These are phyloP conservation scores for Pipra filicauda DNA, from an alignment of 2,113 vertebrate species.

Conservation along the genomic window DNA sequence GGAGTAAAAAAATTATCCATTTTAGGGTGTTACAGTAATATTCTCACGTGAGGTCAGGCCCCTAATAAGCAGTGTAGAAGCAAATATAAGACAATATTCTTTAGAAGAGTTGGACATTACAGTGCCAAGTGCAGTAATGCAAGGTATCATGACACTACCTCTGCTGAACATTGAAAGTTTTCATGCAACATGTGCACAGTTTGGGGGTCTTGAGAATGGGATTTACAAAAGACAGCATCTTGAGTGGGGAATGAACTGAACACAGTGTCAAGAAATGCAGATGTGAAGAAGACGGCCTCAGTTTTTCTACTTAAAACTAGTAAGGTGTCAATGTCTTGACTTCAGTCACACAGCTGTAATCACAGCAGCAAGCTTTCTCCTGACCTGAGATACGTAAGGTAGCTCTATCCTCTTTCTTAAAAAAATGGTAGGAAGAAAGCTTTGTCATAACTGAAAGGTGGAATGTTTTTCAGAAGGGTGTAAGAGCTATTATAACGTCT, in stretches of 20 bases:
- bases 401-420: background rate
- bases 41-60: background rate
- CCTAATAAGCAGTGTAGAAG: background rate
- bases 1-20: background rate
- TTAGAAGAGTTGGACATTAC: background rate
- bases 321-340: background rate
- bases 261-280: rapidly evolving
- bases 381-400: background rate
- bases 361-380: background rate
- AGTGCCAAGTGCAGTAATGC: background rate
- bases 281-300: background rate
- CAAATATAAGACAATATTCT: background rate
- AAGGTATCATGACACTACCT: background rate
- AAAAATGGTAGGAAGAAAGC: background rate
- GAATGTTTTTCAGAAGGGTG: background rate
- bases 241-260: background rate
- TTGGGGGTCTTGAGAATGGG: background rate
- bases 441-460: background rate
- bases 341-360: background rate
- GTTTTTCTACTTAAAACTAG: background rate
- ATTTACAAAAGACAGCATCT: background rate
- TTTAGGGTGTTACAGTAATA: background rate
- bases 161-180: background rate
- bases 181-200: background rate
- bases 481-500: background rate